phyloP scores from a whole-genome alignment of 2,797 vertebrate species.

The Babyrousa celebensis region DNA sequence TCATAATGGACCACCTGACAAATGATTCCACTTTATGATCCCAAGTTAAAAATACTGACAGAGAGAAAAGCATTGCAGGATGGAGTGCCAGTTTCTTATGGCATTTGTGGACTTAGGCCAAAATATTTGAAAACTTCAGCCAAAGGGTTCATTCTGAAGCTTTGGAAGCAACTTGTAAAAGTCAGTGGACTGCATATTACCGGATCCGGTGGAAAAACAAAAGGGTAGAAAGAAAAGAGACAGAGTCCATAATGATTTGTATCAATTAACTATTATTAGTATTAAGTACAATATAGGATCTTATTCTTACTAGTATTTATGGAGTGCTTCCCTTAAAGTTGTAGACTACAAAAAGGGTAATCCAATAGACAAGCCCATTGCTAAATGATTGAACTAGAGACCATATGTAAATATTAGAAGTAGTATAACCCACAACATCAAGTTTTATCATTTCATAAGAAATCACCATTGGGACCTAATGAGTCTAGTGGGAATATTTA shows the following conservation, averaged over 20 bases:
- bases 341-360: slow-evolving; percentile 33
- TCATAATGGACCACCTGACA: slow-evolving; percentile 68
- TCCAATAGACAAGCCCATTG: background rate
- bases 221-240: slow-evolving; percentile 37
- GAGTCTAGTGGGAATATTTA: slow-evolving; percentile 61
- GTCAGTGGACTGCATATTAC: slow-evolving; percentile 65
- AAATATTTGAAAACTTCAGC: slow-evolving; percentile 77
- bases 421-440: slow-evolving; percentile 61
- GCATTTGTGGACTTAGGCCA: slow-evolving; percentile 79
- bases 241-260: slow-evolving; percentile 51
- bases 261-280: slow-evolving; percentile 55
- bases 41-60: slow-evolving; percentile 77
- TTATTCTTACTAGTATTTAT: slow-evolving; percentile 72
- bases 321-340: slow-evolving; percentile 46
- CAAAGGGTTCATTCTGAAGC: slow-evolving; percentile 74
- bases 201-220: slow-evolving; percentile 58
- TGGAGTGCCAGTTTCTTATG: slow-evolving; percentile 80
- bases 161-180: slow-evolving; percentile 77
- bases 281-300: slow-evolving; percentile 51
- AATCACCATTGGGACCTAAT: slow-evolving; percentile 65
- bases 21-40: slow-evolving; percentile 77
- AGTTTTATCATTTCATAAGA: slow-evolving; percentile 72
- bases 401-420: slow-evolving; percentile 69
- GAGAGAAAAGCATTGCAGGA: slow-evolving; percentile 77
- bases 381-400: slow-evolving; percentile 67